These are phyloP conservation scores for Nematostella vectensis DNA, from an alignment of 92 coral and sea anemone species.

Conservation along the genomic window DNA sequence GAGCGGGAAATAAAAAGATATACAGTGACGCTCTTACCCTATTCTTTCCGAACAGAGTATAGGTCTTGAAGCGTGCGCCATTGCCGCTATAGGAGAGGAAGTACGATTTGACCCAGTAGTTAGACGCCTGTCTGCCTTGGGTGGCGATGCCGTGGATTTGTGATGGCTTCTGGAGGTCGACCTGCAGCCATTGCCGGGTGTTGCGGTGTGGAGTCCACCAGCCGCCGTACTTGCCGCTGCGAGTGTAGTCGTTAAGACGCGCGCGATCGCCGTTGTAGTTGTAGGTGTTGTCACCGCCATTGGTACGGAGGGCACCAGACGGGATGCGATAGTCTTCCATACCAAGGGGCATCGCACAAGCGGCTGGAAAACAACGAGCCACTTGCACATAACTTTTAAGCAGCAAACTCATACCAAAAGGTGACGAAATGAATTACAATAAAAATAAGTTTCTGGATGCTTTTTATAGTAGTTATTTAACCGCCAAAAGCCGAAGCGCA, in stretches of 20 bases:
- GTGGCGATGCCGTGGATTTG: constrained; percentile 49
- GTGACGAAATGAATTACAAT: not conserved
- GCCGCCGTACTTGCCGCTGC: constrained; percentile 30
- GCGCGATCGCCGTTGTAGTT: constrained; percentile 30
- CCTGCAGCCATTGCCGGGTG: constrained; percentile 40
- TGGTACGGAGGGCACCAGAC: constrained; percentile 28
- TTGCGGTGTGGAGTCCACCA: constrained; percentile 46
- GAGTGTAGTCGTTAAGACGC: constrained; percentile 25
- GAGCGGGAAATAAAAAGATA: too few species aligned
- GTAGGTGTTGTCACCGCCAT: constrained; percentile 12
- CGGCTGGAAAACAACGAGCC: constrained; percentile 10
- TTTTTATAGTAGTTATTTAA: too few species aligned
- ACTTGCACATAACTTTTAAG: too few species aligned
- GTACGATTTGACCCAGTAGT: constrained; percentile 41
- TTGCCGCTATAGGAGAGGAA: constrained; percentile 27
- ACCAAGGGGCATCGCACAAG: constrained; percentile 28
- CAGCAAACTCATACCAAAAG: constrained; percentile 13
- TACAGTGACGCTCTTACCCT: too few species aligned
- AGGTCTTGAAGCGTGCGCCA: constrained; percentile 20
- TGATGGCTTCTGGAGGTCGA: constrained; percentile 33
- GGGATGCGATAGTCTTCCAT: constrained; percentile 36
- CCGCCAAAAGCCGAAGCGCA: too few species aligned
- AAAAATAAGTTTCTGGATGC: constrained; percentile 1
- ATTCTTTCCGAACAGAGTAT: constrained; percentile 24
- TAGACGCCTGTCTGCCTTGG: constrained; percentile 34